phyloP scores from a whole-genome alignment of 2,797 vertebrate genomes.

The Sandelia bainsii region DNA sequence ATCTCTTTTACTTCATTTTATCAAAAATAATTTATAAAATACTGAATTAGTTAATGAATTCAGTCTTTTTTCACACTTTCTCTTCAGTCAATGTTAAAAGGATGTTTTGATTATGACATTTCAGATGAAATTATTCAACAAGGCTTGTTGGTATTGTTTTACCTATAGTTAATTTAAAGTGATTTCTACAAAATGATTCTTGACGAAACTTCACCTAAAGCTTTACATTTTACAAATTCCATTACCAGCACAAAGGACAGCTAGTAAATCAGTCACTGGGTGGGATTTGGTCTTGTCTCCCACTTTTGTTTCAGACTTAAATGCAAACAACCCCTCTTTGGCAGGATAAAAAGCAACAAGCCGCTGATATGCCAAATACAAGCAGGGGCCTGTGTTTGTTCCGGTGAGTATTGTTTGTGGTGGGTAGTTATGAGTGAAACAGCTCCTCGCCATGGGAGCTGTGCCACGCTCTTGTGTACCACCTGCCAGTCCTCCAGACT shows the following conservation, averaged over 20 bases:
- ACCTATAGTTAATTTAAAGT: neutral
- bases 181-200: neutral
- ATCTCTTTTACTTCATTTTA: no score
- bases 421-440: conserved; percentile 65
- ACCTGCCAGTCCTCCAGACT: conserved; percentile 84
- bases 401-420: conserved; percentile 67
- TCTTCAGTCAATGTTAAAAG: conserved; percentile 31
- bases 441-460: conserved; percentile 73
- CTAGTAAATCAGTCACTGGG: conserved; percentile 14
- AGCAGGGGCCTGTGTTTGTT: conserved; percentile 72
- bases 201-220: neutral
- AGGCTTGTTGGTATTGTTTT: neutral
- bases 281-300: conserved; percentile 11
- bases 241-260: conserved; percentile 7
- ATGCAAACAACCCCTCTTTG: conserved; percentile 26
- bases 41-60: no score
- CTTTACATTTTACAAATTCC: neutral
- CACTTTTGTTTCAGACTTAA: conserved; percentile 9
- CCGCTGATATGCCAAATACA: conserved; percentile 57
- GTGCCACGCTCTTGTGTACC: conserved; percentile 82
- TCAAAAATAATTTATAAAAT: no score
- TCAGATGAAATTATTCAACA: neutral
- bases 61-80: neutral
- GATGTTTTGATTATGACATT: conserved; percentile 28
- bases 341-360: conserved; percentile 52